Conservation (phyloP, 2,888 invertebrate species). For the Hydropsyche betteni region DNA sequence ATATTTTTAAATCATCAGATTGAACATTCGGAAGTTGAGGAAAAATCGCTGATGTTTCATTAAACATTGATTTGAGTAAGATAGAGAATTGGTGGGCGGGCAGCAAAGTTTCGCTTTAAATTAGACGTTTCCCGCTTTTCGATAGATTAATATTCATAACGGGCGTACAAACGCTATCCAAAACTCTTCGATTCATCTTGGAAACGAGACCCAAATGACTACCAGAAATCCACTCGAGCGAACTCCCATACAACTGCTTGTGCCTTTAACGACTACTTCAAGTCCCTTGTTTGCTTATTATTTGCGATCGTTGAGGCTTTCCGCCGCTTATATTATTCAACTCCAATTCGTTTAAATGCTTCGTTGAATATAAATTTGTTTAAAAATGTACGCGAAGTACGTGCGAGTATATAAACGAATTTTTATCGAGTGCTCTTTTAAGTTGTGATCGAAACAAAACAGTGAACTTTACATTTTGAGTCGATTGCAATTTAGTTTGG, state of each 20-base stretch:
- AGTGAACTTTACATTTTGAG: no score
- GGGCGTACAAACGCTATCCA: not conserved
- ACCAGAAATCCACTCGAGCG: conserved; percentile 16
- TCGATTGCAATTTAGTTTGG: no score
- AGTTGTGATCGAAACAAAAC: no score
- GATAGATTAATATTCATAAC: conserved; percentile 29
- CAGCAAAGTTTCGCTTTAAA: not conserved
- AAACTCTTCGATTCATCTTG: conserved; percentile 19
- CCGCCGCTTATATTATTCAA: not conserved
- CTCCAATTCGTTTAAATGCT: no score
- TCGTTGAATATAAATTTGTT: no score
- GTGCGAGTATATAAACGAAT: no score
- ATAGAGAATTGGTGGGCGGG: not conserved
- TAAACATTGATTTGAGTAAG: not conserved
- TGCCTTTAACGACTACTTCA: conserved; percentile 26
- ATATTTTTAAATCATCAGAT: no score
- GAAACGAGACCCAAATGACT: conserved; percentile 19
- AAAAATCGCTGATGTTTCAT: no score
- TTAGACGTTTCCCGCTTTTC: conserved; percentile 17
- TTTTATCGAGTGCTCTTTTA: no score
- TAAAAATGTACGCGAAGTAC: no score
- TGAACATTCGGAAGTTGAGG: no score
- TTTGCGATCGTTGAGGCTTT: not conserved
- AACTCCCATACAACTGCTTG: conserved; percentile 17
- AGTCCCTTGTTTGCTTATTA: conserved; percentile 15